Conservation (phyloP, 2,888 invertebrate genomes). For the Craniophora ligustri region DNA sequence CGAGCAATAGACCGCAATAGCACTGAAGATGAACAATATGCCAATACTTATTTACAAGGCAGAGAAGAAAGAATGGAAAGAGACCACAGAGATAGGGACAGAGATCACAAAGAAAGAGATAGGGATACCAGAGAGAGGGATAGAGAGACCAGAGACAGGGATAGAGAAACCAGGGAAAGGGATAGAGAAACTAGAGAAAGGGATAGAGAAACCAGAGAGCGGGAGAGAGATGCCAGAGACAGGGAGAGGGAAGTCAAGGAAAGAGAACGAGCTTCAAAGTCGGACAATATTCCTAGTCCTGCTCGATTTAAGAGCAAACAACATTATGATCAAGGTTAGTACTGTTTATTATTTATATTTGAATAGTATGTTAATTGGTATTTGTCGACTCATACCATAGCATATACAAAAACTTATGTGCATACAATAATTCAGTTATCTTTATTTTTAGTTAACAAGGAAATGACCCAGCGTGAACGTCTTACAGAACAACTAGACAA, state of each 20-base stretch:
- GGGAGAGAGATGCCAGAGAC: constrained; percentile 64
- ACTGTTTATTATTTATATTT: constrained; percentile 2
- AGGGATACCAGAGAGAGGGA: constrained; percentile 35
- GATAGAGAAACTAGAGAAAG: constrained; percentile 19
- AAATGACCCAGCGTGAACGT: constrained; percentile 94
- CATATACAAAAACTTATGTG: not conserved
- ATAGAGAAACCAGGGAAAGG: constrained; percentile 36
- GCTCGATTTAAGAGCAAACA: constrained; percentile 64
- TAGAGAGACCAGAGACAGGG: constrained; percentile 31
- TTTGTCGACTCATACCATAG: not conserved
- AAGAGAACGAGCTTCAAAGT: constrained; percentile 49
- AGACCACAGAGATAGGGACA: constrained; percentile 41
- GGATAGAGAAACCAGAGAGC: constrained; percentile 54
- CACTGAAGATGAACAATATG: constrained; percentile 82
- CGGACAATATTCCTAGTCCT: constrained; percentile 69
- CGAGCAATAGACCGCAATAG: constrained; percentile 68
- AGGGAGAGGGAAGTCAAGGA: constrained; percentile 52
- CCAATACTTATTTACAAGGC: constrained; percentile 72
- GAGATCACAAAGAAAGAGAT: constrained; percentile 18
- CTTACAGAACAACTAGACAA: constrained; percentile 94
- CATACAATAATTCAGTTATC: too few species aligned
- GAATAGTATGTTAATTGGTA: not conserved
- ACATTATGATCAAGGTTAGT: constrained; percentile 61
- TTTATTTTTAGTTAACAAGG: constrained; percentile 54
- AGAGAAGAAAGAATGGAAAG: constrained; percentile 67